A percentile compares a stretch with the other conserved stretches of the same genome.
These are phyloP conservation scores for Zaprionus gabonicus DNA, from an alignment of 1,140 invertebrate species.

Conservation along the genomic window DNA sequence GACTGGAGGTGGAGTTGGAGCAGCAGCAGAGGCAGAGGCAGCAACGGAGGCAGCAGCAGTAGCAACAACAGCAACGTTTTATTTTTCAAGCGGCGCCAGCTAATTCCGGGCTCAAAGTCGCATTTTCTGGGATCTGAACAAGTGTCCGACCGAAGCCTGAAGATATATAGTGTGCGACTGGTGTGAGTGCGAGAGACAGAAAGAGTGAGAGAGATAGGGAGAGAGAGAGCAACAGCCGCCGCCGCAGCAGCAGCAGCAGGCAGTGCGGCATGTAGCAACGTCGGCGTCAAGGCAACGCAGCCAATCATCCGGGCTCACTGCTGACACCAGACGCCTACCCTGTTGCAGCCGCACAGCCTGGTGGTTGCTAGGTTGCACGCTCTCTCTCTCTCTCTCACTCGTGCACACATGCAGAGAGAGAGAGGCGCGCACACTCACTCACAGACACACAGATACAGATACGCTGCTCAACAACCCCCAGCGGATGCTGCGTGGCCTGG, in stretches of 20 bases:
- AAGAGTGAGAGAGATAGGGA: conserved; percentile 22
- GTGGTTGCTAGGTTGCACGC: conserved; percentile 65
- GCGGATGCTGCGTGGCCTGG: conserved; percentile 68
- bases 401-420: neutral
- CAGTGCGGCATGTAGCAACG: conserved; percentile 45
- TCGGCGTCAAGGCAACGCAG: conserved; percentile 72
- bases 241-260: neutral
- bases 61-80: conserved; percentile 28
- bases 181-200: conserved; percentile 38
- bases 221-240: conserved; percentile 56
- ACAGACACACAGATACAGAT: neutral
- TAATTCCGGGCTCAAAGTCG: conserved; percentile 81
- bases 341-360: conserved; percentile 34
- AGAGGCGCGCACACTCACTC: neutral
- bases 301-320: conserved; percentile 61
- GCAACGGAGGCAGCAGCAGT: neutral
- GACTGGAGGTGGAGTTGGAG: conserved; percentile 6
- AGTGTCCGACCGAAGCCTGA: conserved; percentile 52
- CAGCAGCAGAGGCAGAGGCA: neutral
- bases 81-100: conserved; percentile 70
- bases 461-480: conserved; percentile 51
- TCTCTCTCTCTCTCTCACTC: conserved; percentile 31
- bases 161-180: conserved; percentile 28
- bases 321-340: conserved; percentile 43
- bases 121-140: conserved; percentile 78